Percentiles rank a stretch among this genome's conserved stretches.
Conservation (phyloP, 1,140 invertebrate genomes). For the Parasteatoda tepidariorum region DNA sequence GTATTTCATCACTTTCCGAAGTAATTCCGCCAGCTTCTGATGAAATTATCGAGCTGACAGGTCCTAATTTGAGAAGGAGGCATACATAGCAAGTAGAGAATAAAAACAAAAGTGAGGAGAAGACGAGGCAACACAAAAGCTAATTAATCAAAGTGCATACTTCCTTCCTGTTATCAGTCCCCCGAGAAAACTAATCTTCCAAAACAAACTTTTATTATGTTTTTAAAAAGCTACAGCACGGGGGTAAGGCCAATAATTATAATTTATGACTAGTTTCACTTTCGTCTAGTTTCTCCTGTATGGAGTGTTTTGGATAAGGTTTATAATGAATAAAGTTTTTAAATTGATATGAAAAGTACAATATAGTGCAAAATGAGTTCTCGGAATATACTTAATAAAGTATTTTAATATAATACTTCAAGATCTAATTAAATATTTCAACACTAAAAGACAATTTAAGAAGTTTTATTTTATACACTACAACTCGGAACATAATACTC, state of each 20-base stretch:
- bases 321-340: constrained; percentile 54
- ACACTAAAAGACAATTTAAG: no score
- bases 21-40: constrained; percentile 14
- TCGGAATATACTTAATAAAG: no score
- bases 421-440: no score
- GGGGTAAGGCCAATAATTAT: constrained; percentile 37
- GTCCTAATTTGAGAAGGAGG: constrained; percentile 21
- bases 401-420: no score
- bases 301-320: constrained; percentile 37
- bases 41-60: constrained; percentile 38
- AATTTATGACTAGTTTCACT: constrained; percentile 58
- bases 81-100: neutral
- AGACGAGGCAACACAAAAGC: constrained; percentile 38
- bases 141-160: constrained; percentile 60
- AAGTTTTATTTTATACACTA: no score
- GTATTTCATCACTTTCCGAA: constrained; percentile 50
- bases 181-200: constrained; percentile 47
- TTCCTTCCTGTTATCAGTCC: constrained; percentile 43
- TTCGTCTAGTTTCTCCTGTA: constrained; percentile 27
- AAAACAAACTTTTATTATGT: constrained; percentile 61
- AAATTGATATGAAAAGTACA: constrained; percentile 2
- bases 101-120: constrained; percentile 19
- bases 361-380: no score
- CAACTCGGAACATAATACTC: no score
- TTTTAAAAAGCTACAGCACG: constrained; percentile 36